Evolutionary conservation across 2,888 invertebrate genomes (phyloP).

Genomic region (Leucophenga maculata): DNA sequence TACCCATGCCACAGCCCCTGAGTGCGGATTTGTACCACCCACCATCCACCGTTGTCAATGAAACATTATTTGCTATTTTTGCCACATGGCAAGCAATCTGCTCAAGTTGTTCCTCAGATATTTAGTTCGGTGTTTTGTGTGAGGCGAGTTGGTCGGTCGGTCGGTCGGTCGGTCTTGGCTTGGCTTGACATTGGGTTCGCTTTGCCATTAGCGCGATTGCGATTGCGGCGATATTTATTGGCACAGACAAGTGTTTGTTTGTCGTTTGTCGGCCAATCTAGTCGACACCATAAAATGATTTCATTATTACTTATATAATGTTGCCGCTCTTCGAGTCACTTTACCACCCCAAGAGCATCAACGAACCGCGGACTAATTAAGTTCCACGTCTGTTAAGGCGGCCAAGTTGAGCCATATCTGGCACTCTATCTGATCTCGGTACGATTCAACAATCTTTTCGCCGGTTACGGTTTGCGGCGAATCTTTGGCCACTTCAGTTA

Average conservation of each 20-base stretch:
- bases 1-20: no score
- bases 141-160: no score
- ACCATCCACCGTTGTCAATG: no score
- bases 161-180: no score
- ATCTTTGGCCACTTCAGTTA: background rate
- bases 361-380: slow-evolving; percentile 4
- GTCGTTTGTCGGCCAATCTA: slow-evolving; percentile 10
- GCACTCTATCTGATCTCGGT: slow-evolving; percentile 4
- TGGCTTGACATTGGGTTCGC: background rate
- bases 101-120: background rate
- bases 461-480: background rate
- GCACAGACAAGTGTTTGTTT: slow-evolving; percentile 46
- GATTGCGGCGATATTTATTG: slow-evolving; percentile 38
- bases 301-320: slow-evolving; percentile 41
- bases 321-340: no score
- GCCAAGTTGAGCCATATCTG: background rate
- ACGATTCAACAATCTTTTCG: background rate
- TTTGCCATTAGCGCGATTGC: slow-evolving; percentile 37
- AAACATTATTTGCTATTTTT: background rate
- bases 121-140: no score
- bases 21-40: no score
- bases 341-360: no score
- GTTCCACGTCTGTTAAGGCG: background rate
- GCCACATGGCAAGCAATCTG: slow-evolving; percentile 11
- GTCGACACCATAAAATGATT: slow-evolving; percentile 21